Evolutionary conservation across 2,113 vertebrate genomes (phyloP).

Genomic region (Collichthys lucidus): DNA sequence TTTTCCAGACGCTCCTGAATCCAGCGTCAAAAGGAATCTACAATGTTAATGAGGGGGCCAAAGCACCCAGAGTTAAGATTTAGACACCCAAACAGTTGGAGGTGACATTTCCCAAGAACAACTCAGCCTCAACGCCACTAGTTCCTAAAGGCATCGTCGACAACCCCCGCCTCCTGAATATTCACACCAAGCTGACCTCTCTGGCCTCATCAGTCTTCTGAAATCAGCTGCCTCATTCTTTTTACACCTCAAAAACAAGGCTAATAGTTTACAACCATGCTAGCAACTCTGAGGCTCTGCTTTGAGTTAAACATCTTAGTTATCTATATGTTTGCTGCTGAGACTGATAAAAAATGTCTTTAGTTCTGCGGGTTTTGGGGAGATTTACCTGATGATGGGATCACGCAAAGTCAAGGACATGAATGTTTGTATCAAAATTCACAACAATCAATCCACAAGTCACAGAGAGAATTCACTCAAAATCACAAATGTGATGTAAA

Average conservation of each 20-base stretch:
- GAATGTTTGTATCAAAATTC: not conserved
- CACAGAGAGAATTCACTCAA: not conserved
- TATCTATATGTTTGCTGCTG: not conserved
- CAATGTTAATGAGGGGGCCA: conserved; percentile 81
- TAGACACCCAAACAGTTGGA: conserved; percentile 57
- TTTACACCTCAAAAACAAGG: conserved; percentile 11
- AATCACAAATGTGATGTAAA: not conserved
- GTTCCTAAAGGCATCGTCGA: conserved; percentile 37
- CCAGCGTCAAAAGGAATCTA: conserved; percentile 74
- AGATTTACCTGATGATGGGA: not conserved
- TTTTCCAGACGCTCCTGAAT: conserved; percentile 74
- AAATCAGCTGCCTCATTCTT: conserved; percentile 69
- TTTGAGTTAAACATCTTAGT: not conserved
- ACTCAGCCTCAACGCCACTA: conserved; percentile 15
- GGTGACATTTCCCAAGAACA: conserved; percentile 71
- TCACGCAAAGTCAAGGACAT: not conserved
- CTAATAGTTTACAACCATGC: not conserved
- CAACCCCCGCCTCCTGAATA: conserved; percentile 20
- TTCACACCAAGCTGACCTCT: conserved; percentile 45
- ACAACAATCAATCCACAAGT: too few species aligned
- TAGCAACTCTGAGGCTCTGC: not conserved
- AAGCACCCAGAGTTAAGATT: conserved; percentile 60
- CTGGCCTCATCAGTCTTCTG: conserved; percentile 21
- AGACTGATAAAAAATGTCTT: not conserved
- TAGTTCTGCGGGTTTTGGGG: not conserved